Evolutionary conservation across 2,797 vertebrate genomes (phyloP).

Genomic region (Siniperca scherzeri): DNA sequence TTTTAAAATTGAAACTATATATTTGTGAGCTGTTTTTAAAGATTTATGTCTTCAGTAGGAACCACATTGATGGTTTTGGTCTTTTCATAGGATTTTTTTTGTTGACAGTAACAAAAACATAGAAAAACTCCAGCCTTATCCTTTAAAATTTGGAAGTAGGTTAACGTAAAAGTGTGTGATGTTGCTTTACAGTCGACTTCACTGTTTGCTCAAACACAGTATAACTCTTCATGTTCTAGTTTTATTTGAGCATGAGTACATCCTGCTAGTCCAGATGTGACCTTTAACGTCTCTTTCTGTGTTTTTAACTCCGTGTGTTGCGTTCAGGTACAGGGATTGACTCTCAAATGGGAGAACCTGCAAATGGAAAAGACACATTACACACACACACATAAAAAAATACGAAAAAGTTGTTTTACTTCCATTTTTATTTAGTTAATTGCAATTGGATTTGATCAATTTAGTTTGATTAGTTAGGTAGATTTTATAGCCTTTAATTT

Average conservation of each 20-base stretch:
- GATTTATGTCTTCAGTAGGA: background rate
- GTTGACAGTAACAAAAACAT: background rate
- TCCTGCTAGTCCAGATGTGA: constrained; percentile 27
- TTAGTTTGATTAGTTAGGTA: constrained; percentile 1
- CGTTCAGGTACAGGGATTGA: constrained; percentile 21
- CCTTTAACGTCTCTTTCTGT: constrained; percentile 23
- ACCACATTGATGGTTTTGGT: background rate
- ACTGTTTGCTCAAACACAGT: constrained; percentile 13
- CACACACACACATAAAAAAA: background rate
- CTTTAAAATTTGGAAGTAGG: constrained; percentile 11
- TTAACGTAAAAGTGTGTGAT: background rate
- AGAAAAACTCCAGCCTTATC: background rate
- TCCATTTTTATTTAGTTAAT: background rate
- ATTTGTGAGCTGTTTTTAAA: background rate
- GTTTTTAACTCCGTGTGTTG: background rate
- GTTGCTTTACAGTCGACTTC: constrained; percentile 9
- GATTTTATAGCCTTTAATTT: background rate
- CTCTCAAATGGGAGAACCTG: background rate
- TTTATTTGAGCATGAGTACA: constrained; percentile 35
- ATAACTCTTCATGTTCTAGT: constrained; percentile 12
- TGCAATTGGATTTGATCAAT: constrained; percentile 6
- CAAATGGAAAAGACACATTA: background rate
- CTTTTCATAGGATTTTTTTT: background rate
- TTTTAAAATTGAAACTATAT: background rate
- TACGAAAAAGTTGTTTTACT: background rate